These are phyloP conservation scores for Mastomys natalensis DNA, from an alignment of 2,113 vertebrate species.

Conservation along the genomic window DNA sequence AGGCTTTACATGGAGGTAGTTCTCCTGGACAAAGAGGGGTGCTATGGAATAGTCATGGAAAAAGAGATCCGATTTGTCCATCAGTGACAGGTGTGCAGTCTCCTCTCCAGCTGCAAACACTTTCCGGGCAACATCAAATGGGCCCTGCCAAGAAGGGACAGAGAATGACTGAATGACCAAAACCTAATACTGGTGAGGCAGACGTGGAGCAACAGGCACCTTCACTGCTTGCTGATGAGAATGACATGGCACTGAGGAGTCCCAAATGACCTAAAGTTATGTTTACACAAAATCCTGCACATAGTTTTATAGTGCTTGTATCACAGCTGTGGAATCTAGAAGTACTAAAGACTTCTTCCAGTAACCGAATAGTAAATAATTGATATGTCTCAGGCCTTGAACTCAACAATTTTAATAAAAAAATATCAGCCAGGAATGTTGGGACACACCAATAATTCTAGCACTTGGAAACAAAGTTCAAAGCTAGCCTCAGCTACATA, in stretches of 20 bases:
- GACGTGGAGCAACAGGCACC: background rate
- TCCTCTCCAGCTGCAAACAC: constrained; percentile 94
- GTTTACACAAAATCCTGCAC: background rate
- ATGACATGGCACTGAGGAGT: background rate
- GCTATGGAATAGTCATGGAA: constrained; percentile 98
- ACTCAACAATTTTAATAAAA: background rate
- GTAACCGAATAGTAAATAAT: background rate
- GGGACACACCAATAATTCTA: background rate
- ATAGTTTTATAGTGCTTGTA: background rate
- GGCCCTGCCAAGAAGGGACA: constrained; percentile 87
- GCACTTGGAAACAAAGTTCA: background rate
- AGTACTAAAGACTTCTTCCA: background rate
- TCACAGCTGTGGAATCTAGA: background rate
- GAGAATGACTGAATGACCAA: background rate
- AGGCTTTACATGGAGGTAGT: constrained; percentile 95
- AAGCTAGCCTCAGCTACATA: background rate
- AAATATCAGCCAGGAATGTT: background rate
- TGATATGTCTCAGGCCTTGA: background rate
- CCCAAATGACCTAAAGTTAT: constrained; percentile 2
- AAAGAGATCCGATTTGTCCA: constrained; percentile 97
- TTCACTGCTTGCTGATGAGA: background rate
- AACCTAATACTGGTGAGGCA: background rate
- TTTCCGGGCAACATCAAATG: constrained; percentile 97
- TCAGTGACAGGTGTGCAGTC: constrained; percentile 92
- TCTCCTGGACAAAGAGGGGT: constrained; percentile 99